Evolutionary conservation across 1,140 invertebrate genomes (phyloP), one percentile per base, ranked within the genome.

Genomic region (Akabosia matsudoensis): DNA sequence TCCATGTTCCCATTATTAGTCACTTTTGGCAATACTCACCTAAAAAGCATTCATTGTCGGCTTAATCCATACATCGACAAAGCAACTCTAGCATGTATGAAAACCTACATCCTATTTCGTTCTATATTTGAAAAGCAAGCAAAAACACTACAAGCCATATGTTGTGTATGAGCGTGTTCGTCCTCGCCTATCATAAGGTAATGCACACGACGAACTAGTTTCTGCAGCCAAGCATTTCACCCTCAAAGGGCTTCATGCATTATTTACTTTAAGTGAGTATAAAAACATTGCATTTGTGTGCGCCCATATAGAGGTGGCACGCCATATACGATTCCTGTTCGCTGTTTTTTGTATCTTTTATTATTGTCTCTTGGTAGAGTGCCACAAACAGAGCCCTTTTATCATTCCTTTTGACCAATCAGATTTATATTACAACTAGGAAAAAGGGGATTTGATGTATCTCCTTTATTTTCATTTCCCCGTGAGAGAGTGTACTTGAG

Each of bases 361-460:
- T 45, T 45, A 45, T 45, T 45, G 18, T 24, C 54, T 56, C 24
- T 56, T 56, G 54, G 54, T 56, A 56, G 13, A 22, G 54, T 56
- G 54, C 54, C 54, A 56, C 54, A 56, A 56, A 56, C 54, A 24
- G n/a, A 22, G 4, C 54, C 54, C 54, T 10, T 56, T 56, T 56
- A 56, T 56, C 54, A 56, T 56, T 56, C 54, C 54, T 24, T 45
- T 45, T 45, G 37, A 45, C 10, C 54, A 56, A 24, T 24, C 54
- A 56, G 54, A 56, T 56, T 56, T 56, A 13, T 56, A 56, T 56
- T 56, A 56, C 54, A n/a, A 10, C 37, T 56, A 4, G 54, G 54
- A 22, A 56, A 45, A 45, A 45, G 7, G 3, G 54, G 54, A 56
- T 24, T 56, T 16, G 22, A 56, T 56, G n/a, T 22, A 16, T 56